Percentiles rank a stretch among this genome's conserved stretches.
Evolutionary conservation across 2,113 vertebrate species (phyloP).

Genomic region (Mustelus asterias): DNA sequence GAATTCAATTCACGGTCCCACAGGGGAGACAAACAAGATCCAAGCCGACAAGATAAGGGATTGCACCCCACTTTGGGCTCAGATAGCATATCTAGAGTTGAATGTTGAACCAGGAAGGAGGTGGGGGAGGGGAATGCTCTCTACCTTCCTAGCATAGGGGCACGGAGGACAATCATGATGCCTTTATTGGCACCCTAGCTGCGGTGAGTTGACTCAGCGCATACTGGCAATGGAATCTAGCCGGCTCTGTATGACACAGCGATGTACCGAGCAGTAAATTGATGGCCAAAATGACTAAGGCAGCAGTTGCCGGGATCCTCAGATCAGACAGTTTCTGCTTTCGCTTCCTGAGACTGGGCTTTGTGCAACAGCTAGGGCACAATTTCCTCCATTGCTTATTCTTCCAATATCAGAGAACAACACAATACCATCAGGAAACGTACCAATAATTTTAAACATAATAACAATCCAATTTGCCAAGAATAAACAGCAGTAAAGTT

Average conservation of each 20-base stretch:
- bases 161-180: no score
- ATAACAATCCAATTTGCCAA: background rate
- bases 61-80: no score
- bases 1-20: no score
- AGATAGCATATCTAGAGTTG: no score
- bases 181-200: background rate
- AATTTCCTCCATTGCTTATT: background rate
- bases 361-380: background rate
- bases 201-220: background rate
- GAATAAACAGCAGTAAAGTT: background rate
- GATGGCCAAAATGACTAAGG: background rate
- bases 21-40: no score
- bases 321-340: background rate
- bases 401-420: background rate
- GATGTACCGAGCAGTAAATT: background rate
- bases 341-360: background rate
- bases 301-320: background rate
- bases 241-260: background rate
- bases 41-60: no score
- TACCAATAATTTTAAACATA: no score
- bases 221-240: background rate
- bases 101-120: no score
- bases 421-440: no score
- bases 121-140: no score
- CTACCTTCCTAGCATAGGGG: no score